These are phyloP conservation scores for Galbula dea DNA, from an alignment of 2,113 vertebrate species.

Conservation along the genomic window DNA sequence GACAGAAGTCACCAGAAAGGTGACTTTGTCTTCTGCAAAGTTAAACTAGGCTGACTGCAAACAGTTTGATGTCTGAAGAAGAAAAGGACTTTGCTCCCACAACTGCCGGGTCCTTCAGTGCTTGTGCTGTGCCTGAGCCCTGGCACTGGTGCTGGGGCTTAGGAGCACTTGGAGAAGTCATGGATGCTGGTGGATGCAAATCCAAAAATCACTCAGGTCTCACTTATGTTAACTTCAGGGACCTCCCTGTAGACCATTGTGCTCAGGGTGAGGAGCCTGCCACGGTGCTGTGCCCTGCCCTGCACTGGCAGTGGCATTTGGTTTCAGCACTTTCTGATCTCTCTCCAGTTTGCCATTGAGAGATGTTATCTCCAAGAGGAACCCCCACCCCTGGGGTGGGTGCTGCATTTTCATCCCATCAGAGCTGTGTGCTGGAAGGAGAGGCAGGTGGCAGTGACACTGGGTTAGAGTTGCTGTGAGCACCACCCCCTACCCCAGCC, in stretches of 20 bases:
- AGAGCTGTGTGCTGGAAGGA: background rate
- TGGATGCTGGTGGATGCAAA: background rate
- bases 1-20: background rate
- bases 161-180: background rate
- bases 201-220: background rate
- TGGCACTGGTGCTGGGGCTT: background rate
- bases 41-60: background rate
- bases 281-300: rapidly evolving
- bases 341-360: background rate
- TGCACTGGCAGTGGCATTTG: background rate
- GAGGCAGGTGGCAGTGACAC: background rate
- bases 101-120: rapidly evolving
- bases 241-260: rapidly evolving
- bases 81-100: background rate
- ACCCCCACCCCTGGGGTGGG: background rate
- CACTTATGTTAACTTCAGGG: rapidly evolving
- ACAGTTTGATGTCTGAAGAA: rapidly evolving
- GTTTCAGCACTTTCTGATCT: background rate
- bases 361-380: background rate
- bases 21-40: background rate
- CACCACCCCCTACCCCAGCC: background rate
- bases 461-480: background rate
- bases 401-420: background rate
- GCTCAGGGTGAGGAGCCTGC: background rate
- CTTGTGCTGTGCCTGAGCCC: background rate